Evolutionary conservation across 2,797 vertebrate species (phyloP).

Genomic region (Xenentodon cancila): DNA sequence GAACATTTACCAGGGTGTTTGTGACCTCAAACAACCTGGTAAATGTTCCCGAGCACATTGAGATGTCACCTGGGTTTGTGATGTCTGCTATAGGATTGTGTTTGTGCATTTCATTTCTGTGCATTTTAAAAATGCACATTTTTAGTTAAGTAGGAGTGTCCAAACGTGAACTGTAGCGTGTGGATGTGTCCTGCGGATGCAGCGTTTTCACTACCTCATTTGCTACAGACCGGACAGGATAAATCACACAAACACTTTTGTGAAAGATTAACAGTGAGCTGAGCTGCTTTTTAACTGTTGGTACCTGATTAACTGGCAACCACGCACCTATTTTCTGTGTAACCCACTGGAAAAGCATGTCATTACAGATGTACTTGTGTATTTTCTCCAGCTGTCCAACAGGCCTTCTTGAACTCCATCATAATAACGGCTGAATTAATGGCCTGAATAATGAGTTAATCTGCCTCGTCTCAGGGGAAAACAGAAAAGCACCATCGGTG

Average conservation of each 20-base stretch:
- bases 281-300: background rate
- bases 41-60: no score
- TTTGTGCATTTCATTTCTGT: no score
- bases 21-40: no score
- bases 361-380: background rate
- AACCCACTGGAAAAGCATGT: conserved; percentile 1
- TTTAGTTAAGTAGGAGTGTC: no score
- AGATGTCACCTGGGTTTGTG: no score
- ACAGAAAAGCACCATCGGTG: conserved; percentile 57
- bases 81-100: no score
- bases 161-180: no score
- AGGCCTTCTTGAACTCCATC: conserved; percentile 1
- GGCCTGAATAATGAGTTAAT: conserved; percentile 56
- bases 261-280: background rate
- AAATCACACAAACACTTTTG: background rate
- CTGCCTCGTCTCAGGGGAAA: conserved; percentile 45
- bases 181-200: no score
- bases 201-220: background rate
- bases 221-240: background rate
- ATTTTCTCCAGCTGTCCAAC: background rate
- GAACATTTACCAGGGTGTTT: no score
- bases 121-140: no score
- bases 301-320: conserved; percentile 4
- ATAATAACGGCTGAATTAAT: conserved; percentile 43
- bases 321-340: conserved; percentile 1